Base-by-base conservation (phyloP, 2,797 vertebrate genomes). In the Poeciliopsis gracilis region DNA sequence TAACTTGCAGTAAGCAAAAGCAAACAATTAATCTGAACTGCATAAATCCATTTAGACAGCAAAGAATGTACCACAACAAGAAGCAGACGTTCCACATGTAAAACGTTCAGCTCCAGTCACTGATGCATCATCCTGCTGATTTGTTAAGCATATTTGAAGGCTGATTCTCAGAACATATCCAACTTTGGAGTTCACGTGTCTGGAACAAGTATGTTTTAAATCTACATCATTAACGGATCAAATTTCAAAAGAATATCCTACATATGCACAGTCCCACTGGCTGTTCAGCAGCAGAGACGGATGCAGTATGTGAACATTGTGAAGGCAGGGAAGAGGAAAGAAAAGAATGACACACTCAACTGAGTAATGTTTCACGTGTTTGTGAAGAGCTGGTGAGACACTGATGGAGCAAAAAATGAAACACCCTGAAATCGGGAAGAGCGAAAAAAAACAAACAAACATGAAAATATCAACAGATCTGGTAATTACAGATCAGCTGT, bases 321-420 rank as follows among this genome's bases (percentile, higher is more conserved):
- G 69, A 82, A 69, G 33, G 51, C 15, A 85, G 69, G 75, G 43
- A 33, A 55, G 66, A 45, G 78, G 53, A 66, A 79, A 79, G 46
- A 86, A 59, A 51, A 76, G 77, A 86, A 83, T 25, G 76, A 91
- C 79, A 79, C 38, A 38, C 82, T 89, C 13, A 66, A 73, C 77
- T 77, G 77, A 83, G 72, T 80, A 81, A 86, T 73, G 28, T 82
- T 86, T 84, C 53, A 71, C 78, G 78, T 81, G 74, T 84, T 88
- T 87, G 69, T 84, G 55, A 78, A 75, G 77, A 87, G 80, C 55
- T 81, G 78, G 84, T 75, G 80, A 81, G 55, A 82, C 83, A 45
- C 82, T 77, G 73, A 75, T 53, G 46, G 82, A 83, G 70, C 79
- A 84, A 78, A 66, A 72, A 73, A 69, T 77, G 69, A 74, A 38